Percentiles rank a stretch among this genome's conserved stretches.
Evolutionary conservation across 92 coral and sea anemone species (phyloP).

Genomic region (Desmophyllum pertusum): DNA sequence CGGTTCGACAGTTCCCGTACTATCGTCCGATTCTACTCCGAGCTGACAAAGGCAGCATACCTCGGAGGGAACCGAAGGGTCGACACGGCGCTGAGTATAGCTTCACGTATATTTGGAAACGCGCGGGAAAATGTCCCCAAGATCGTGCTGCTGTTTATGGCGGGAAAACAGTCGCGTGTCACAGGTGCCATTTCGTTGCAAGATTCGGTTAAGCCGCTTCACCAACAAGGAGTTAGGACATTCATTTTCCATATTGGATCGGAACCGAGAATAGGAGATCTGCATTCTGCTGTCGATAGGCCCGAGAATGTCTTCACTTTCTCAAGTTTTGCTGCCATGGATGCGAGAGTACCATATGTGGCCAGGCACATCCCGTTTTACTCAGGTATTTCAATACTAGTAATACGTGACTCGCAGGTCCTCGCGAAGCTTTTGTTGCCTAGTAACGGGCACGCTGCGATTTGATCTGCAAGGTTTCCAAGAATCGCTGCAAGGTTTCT

Average conservation of each 20-base stretch:
- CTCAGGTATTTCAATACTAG: too few species aligned
- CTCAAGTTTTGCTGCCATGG: slow-evolving; percentile 22
- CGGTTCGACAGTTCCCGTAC: slow-evolving; percentile 10
- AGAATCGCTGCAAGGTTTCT: too few species aligned
- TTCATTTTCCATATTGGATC: slow-evolving; percentile 75
- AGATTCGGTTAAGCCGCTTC: slow-evolving; percentile 62
- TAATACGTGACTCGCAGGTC: too few species aligned
- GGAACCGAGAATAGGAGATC: slow-evolving; percentile 32
- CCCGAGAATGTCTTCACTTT: slow-evolving; percentile 32
- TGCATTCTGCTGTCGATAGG: slow-evolving; percentile 51
- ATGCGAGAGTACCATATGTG: slow-evolving; percentile 14
- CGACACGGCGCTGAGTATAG: slow-evolving; percentile 60
- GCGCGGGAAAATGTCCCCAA: slow-evolving; percentile 66
- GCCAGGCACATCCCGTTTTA: slow-evolving; percentile 40
- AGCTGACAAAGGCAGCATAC: slow-evolving; percentile 55
- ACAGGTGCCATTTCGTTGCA: slow-evolving; percentile 44
- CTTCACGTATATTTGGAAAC: slow-evolving; percentile 34
- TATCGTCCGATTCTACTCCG: slow-evolving; percentile 19
- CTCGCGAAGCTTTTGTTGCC: too few species aligned
- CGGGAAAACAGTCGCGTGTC: slow-evolving; percentile 71
- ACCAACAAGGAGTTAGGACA: slow-evolving; percentile 48
- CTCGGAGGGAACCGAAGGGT: slow-evolving; percentile 62
- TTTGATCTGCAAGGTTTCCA: too few species aligned
- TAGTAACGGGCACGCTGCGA: too few species aligned
- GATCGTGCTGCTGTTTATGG: slow-evolving; percentile 66